Conservation (phyloP, 2,797 vertebrate genomes). For the Pipistrellus nathusii region DNA sequence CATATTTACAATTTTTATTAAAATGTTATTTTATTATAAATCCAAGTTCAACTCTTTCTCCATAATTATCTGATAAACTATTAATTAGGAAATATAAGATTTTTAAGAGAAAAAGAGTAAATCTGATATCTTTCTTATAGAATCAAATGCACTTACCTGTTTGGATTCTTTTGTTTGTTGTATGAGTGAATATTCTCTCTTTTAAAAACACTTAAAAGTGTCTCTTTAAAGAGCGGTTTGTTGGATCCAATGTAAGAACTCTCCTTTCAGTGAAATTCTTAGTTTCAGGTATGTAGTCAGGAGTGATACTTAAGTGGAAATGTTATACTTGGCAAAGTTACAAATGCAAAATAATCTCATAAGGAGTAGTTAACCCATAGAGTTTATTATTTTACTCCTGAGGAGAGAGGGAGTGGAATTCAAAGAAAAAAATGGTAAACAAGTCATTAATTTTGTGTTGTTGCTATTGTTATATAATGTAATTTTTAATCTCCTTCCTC, state of each 20-base stretch:
- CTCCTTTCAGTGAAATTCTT: neutral
- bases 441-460: neutral
- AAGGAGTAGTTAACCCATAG: neutral
- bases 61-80: conserved; percentile 80
- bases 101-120: conserved; percentile 82
- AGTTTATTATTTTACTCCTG: neutral
- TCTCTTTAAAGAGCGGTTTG: conserved; percentile 46
- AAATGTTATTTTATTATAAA: conserved; percentile 36
- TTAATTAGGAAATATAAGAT: conserved; percentile 78
- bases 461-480: neutral
- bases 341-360: neutral
- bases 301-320: neutral
- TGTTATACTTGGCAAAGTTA: neutral
- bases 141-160: conserved; percentile 82
- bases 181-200: conserved; percentile 81
- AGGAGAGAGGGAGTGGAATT: neutral
- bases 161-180: conserved; percentile 80
- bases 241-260: neutral
- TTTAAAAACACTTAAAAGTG: conserved; percentile 66
- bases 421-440: neutral
- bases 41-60: conserved; percentile 68
- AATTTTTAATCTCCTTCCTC: neutral
- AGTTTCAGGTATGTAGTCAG: neutral
- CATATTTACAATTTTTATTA: conserved; percentile 73
- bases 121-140: conserved; percentile 79